Evolutionary conservation across 92 coral and sea anemone genomes (phyloP).

Genomic region (Heliopora coerulea): DNA sequence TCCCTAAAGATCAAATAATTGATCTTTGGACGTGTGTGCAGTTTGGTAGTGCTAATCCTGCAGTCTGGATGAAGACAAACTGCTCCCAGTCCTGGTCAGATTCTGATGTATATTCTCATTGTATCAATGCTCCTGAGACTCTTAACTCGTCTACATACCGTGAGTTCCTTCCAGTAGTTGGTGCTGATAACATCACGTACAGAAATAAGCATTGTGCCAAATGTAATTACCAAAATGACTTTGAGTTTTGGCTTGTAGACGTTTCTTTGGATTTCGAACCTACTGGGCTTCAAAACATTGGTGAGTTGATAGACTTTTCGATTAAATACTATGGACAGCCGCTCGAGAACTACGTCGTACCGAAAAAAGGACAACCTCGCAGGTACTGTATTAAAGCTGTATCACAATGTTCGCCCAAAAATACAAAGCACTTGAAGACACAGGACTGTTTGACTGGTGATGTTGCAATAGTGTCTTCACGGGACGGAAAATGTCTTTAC

Average conservation of each 20-base stretch:
- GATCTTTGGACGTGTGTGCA: slow-evolving; percentile 1
- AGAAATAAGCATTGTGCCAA: slow-evolving; percentile 18
- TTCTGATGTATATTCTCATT: neutral
- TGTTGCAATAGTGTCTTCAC: neutral
- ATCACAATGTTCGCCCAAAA: neutral
- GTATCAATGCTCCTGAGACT: neutral
- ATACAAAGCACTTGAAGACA: neutral
- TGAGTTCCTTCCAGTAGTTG: slow-evolving; percentile 12
- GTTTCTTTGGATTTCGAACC: neutral
- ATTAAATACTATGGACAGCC: neutral
- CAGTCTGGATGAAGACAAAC: slow-evolving; percentile 18
- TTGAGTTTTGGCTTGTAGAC: slow-evolving; percentile 3
- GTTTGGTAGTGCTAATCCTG: neutral
- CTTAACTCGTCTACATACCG: slow-evolving; percentile 8
- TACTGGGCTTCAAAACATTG: neutral
- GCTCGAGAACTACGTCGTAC: neutral
- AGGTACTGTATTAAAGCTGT: neutral
- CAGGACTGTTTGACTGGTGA: neutral
- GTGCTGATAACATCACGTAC: slow-evolving; percentile 25
- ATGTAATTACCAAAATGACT: slow-evolving; percentile 11
- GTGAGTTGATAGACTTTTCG: slow-evolving; percentile 1
- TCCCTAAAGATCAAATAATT: neutral
- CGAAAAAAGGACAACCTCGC: neutral
- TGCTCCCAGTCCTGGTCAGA: slow-evolving; percentile 16
- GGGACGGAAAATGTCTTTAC: neutral